Evolutionary conservation across 2,888 invertebrate genomes (phyloP), one percentile per base, ranked within the genome.

Genomic region (Amiota mariae): DNA sequence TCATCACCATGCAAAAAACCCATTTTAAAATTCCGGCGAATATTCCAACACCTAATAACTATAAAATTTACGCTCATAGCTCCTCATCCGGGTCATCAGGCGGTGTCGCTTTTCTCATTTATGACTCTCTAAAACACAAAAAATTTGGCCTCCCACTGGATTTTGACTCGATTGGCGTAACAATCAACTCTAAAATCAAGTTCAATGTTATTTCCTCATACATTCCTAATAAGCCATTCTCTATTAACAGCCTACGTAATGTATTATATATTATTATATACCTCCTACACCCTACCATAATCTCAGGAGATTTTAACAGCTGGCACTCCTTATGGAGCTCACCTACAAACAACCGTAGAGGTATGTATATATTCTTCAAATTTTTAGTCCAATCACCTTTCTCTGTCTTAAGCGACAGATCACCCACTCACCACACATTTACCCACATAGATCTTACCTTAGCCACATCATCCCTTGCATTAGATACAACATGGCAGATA

Each of bases 231-330:
- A 64, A 68, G 49, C 11, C 12, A 24, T 72, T 74, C 49, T 54
- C 64, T n/a, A 1, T 24, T 1, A 18, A 70, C 8, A 73, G 73
- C 46, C 66, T 75, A 10, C 46, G 71, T 56, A 54, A 12, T 13
- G 73, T 70, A 51, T 48, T n/a, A n/a, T n/a, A 70, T 20, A 47
- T 72, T 64, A 57, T n/a, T n/a, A n/a, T n/a, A n/a, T n/a, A 47
- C 3, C 57, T 68, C 24, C 15, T 36, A 46, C 59, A 46, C 57
- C 76, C 72, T 11, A 57, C 63, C 8, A 2, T 73, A 46, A 63
- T 71, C 15, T 71, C 71, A 4, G 73, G 73, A 15, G 68, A 75
- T 48, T 73, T 73, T 10, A 74, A 72, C 18, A 49, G 72, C 8
- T 73, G 71, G 71, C 70, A 73, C 47, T 18, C 24, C n/a, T n/a